A percentile compares a stretch with the other conserved stretches of the same genome.
Conservation (phyloP, 1,140 invertebrate genomes). For the Dolichoris vasculosae region DNA sequence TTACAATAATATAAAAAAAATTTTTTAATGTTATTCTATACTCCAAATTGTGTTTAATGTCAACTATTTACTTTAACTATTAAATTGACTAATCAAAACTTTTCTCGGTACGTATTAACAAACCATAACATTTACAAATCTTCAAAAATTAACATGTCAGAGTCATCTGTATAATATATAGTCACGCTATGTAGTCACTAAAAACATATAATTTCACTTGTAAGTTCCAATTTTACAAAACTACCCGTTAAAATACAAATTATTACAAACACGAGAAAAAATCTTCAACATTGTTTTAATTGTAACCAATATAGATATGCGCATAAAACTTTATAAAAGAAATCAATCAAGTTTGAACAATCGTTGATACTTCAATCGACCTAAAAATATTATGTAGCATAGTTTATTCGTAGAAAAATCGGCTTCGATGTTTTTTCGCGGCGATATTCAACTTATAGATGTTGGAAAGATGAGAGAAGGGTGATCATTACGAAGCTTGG, state of each 20-base stretch:
- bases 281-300: neutral
- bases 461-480: conserved; percentile 62
- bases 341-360: neutral
- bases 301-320: neutral
- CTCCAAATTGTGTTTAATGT: neutral
- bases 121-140: neutral
- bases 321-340: neutral
- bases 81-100: conserved; percentile 17
- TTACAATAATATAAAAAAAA: neutral
- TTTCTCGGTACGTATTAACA: neutral
- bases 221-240: conserved; percentile 1
- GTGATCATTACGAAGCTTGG: conserved; percentile 63
- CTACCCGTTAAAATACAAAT: neutral
- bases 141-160: conserved; percentile 22
- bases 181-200: conserved; percentile 4
- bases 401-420: neutral
- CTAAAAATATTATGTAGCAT: neutral
- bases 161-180: neutral
- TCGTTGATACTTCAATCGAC: neutral
- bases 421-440: neutral
- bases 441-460: conserved; percentile 1
- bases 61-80: neutral
- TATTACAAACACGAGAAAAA: neutral
- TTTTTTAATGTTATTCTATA: neutral
- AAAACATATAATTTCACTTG: conserved; percentile 10